These are phyloP conservation scores for Lypha dubia DNA, from an alignment of 2,888 invertebrate genomes.

Conservation along the genomic window DNA sequence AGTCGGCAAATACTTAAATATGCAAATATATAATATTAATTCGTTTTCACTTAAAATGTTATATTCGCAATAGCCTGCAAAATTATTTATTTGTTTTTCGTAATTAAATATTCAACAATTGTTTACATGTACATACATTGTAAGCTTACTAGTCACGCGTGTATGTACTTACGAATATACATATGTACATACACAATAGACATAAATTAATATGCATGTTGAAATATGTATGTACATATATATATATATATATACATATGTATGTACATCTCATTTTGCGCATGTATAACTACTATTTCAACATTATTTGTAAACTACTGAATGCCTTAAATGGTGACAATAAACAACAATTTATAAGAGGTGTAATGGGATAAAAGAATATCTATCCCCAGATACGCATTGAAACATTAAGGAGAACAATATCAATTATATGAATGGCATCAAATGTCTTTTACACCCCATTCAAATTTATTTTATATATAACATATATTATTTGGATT, in stretches of 20 bases:
- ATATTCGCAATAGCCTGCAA: not conserved
- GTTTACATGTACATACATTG: no score
- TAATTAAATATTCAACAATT: slow-evolving; percentile 32
- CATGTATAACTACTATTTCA: not conserved
- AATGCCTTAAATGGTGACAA: not conserved
- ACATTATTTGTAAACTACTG: slow-evolving; percentile 21
- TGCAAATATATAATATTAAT: no score
- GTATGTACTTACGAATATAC: no score
- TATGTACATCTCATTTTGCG: not conserved
- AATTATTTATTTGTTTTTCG: not conserved
- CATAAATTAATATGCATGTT: no score
- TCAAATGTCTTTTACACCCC: slow-evolving; percentile 57
- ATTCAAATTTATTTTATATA: slow-evolving; percentile 55
- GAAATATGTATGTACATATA: slow-evolving; percentile 15
- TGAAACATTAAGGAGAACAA: slow-evolving; percentile 31
- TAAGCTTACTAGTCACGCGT: no score
- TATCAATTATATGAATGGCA: slow-evolving; percentile 60
- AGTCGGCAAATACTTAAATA: no score
- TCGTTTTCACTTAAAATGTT: no score
- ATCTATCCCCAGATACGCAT: slow-evolving; percentile 30
- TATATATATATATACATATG: slow-evolving; percentile 19
- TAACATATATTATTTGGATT: slow-evolving; percentile 21
- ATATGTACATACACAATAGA: no score
- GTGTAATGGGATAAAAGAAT: slow-evolving; percentile 16
- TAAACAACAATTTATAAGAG: slow-evolving; percentile 22